phyloP scores from a whole-genome alignment of 2,113 vertebrate genomes.

The Leptodactylus fuscus region DNA sequence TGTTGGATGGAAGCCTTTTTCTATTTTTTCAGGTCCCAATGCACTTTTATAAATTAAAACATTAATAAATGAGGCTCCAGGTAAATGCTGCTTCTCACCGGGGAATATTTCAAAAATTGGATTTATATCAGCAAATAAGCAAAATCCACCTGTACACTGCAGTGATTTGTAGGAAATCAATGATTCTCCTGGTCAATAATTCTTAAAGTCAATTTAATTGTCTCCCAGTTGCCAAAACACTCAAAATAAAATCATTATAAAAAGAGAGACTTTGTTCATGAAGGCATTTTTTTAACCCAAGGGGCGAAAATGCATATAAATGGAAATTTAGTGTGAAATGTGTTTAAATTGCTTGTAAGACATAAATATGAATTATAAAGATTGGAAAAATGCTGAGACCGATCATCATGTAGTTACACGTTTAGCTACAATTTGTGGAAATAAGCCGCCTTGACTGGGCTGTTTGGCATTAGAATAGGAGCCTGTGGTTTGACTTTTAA shows the following conservation, averaged over 20 bases:
- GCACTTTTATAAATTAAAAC: neutral
- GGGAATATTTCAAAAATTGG: neutral
- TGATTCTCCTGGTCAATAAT: conserved; percentile 5
- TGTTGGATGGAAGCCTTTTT: neutral
- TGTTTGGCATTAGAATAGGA: conserved; percentile 5
- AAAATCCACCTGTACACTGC: neutral
- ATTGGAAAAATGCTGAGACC: neutral
- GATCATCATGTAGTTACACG: conserved; percentile 3
- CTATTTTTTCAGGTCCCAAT: neutral
- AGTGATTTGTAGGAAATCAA: conserved; percentile 29
- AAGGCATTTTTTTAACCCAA: neutral
- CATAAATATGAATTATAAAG: neutral
- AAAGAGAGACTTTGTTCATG: neutral
- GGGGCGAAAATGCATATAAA: neutral
- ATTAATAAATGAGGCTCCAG: neutral
- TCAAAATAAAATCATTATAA: conserved; percentile 21
- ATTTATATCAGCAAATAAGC: conserved; percentile 2
- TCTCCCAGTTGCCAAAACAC: neutral
- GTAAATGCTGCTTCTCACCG: neutral
- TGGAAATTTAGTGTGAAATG: neutral
- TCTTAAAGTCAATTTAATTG: conserved; percentile 5
- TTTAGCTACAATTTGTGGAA: conserved; percentile 29
- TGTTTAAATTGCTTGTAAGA: neutral
- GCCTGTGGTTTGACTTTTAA: conserved; percentile 44
- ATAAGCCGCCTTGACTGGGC: neutral